These are phyloP conservation scores for Apistogramma diplotaenia DNA, from an alignment of 2,113 vertebrate genomes.

Conservation along the genomic window DNA sequence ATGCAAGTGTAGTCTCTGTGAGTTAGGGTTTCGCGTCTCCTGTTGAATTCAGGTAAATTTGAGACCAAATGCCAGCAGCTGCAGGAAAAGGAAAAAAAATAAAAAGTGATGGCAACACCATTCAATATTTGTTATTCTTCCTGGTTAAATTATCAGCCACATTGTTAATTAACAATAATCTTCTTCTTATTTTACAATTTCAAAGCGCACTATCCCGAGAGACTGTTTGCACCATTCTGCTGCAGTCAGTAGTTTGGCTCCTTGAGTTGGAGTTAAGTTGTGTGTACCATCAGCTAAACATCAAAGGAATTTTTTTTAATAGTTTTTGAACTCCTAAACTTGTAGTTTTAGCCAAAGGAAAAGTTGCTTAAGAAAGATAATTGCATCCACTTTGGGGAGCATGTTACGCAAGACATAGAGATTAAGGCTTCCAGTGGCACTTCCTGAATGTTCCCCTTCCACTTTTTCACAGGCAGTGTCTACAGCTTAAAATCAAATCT, in stretches of 20 bases:
- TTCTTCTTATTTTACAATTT: conserved; percentile 11
- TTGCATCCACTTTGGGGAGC: neutral
- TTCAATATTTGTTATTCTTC: neutral
- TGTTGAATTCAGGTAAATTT: neutral
- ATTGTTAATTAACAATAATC: neutral
- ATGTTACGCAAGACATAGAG: neutral
- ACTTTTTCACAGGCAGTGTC: neutral
- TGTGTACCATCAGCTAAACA: neutral
- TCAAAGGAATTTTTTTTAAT: neutral
- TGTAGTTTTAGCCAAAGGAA: neutral
- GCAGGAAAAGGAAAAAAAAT: neutral
- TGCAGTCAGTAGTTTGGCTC: neutral
- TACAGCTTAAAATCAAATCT: neutral
- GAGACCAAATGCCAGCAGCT: neutral
- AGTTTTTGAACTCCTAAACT: neutral
- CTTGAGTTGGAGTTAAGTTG: neutral
- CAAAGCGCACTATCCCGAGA: conserved; percentile 13
- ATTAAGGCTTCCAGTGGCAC: neutral
- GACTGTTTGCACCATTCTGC: neutral
- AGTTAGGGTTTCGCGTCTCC: neutral
- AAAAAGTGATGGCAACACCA: neutral
- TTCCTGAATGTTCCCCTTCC: neutral
- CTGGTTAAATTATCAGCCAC: neutral
- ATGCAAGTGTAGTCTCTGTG: neutral
- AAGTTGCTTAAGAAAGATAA: neutral